Conservation (phyloP, 2,797 vertebrate genomes). For the Syngnathus rostellatus region DNA sequence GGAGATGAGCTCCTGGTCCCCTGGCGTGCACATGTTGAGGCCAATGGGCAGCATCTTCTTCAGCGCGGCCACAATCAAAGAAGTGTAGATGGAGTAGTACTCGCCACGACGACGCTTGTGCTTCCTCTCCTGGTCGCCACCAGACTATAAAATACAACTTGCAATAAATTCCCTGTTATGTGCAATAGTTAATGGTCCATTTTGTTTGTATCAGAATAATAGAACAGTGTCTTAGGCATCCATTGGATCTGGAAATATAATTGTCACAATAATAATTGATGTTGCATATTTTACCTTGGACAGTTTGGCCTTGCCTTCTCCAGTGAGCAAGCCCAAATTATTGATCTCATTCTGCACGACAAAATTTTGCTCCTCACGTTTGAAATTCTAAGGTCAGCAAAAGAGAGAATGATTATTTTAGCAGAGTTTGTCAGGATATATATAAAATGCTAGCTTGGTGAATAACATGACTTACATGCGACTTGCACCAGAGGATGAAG, state of each 20-base stretch:
- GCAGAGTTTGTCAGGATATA: background rate
- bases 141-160: slow-evolving; percentile 67
- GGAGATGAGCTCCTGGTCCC: slow-evolving; percentile 95
- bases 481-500: slow-evolving; percentile 99
- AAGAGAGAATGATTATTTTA: background rate
- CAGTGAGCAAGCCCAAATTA: slow-evolving; percentile 94
- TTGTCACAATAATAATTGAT: too few species aligned
- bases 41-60: slow-evolving; percentile 98
- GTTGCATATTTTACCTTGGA: slow-evolving; percentile 80
- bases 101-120: slow-evolving; percentile 87
- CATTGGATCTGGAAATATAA: too few species aligned
- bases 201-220: too few species aligned
- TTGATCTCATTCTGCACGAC: slow-evolving; percentile 99
- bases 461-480: slow-evolving; percentile 73
- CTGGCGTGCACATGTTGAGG: slow-evolving; percentile 96
- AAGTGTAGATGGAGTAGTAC: slow-evolving; percentile 93
- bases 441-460: background rate
- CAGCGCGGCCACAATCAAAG: slow-evolving; percentile 89
- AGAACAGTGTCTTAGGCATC: too few species aligned
- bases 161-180: too few species aligned
- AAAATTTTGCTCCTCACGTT: slow-evolving; percentile 99
- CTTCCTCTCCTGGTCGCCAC: slow-evolving; percentile 93
- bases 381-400: slow-evolving; percentile 80
- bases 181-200: too few species aligned
- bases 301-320: slow-evolving; percentile 91